Evolutionary conservation across 2,113 vertebrate species (phyloP).

Genomic region (Ceyx margarethae): DNA sequence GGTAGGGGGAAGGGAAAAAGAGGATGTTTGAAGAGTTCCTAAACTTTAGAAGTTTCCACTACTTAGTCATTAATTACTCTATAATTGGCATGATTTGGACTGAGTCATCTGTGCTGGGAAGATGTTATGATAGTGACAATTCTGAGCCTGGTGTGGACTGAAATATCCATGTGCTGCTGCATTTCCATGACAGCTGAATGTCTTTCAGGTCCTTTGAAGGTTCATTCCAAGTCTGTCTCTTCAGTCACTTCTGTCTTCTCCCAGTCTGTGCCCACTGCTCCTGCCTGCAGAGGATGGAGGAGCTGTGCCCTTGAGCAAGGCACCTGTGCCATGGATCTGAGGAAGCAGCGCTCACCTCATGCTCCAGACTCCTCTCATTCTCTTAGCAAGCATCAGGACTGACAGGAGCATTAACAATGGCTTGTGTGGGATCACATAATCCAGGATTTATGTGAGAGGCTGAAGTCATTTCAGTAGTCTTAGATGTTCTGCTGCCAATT

Average conservation of each 20-base stretch:
- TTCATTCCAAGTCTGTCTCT: background rate
- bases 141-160: background rate
- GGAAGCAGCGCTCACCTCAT: background rate
- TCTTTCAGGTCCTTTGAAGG: background rate
- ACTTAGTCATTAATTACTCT: background rate
- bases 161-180: background rate
- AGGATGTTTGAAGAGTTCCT: background rate
- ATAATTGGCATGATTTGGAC: background rate
- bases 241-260: background rate
- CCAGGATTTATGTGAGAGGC: background rate
- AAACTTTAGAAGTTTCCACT: background rate
- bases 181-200: background rate
- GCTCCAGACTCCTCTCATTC: background rate
- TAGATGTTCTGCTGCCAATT: background rate
- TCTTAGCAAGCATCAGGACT: background rate
- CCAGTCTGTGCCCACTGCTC: background rate
- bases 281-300: background rate
- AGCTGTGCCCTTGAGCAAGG: background rate
- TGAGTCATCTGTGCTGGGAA: background rate
- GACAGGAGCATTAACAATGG: background rate
- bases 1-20: background rate
- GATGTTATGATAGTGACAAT: background rate
- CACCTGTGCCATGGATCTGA: background rate
- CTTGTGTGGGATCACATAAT: background rate
- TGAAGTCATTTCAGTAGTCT: background rate